phyloP scores from a whole-genome alignment of 2,113 vertebrate species.

The Lampris incognitus region DNA sequence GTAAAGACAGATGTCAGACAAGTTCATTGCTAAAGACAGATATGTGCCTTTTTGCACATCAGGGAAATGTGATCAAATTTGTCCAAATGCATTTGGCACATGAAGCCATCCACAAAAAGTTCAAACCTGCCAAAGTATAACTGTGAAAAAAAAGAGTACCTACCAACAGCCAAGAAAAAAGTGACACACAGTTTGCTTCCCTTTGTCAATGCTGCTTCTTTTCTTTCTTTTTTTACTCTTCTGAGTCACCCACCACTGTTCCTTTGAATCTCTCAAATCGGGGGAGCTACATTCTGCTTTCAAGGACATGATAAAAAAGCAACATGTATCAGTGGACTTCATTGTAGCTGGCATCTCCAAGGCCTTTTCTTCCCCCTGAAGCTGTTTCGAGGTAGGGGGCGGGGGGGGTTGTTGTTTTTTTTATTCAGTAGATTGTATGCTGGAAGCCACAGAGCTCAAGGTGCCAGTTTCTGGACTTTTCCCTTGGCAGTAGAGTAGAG shows the following conservation, averaged over 20 bases:
- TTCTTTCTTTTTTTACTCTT: not conserved
- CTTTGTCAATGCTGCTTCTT: not conserved
- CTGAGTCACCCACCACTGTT: slow-evolving; percentile 5
- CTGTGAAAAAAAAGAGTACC: slow-evolving; percentile 21
- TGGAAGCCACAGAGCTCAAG: slow-evolving; percentile 39
- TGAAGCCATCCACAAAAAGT: not conserved
- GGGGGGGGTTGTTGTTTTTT: slow-evolving; percentile 42
- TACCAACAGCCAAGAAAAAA: slow-evolving; percentile 20
- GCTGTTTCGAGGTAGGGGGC: slow-evolving; percentile 25
- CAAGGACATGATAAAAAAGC: slow-evolving; percentile 52
- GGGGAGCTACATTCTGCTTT: slow-evolving; percentile 36
- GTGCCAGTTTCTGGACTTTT: slow-evolving; percentile 37
- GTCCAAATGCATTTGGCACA: not conserved
- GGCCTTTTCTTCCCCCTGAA: slow-evolving; percentile 46
- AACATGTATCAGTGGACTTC: slow-evolving; percentile 38
- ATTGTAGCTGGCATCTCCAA: slow-evolving; percentile 43
- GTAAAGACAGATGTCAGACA: too few relatives aligned
- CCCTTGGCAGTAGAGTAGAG: too few relatives aligned
- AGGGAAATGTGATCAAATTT: slow-evolving; percentile 5
- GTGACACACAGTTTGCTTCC: slow-evolving; percentile 1
- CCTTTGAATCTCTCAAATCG: slow-evolving; percentile 32
- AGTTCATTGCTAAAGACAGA: too few relatives aligned
- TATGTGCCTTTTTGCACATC: slow-evolving; percentile 1
- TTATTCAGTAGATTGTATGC: slow-evolving; percentile 38
- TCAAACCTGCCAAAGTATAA: not conserved